phyloP scores from a whole-genome alignment of 2,888 invertebrate genomes.

The Drosophila robusta region DNA sequence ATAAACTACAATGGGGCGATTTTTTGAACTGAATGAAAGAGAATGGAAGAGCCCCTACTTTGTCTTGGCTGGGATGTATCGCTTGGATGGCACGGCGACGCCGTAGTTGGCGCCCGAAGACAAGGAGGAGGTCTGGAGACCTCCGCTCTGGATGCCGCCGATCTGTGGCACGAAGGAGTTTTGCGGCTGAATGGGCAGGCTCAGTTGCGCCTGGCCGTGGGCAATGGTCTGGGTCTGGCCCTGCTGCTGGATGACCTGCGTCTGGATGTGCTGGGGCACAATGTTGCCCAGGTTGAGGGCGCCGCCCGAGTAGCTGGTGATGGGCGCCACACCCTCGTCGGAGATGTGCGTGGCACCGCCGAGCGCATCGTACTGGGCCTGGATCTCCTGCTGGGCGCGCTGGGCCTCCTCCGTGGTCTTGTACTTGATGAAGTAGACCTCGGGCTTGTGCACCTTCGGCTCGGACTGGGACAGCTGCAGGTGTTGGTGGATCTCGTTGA shows the following conservation, averaged over 20 bases:
- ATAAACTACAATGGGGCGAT: slow-evolving; percentile 52
- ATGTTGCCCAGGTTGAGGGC: slow-evolving; percentile 66
- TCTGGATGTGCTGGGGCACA: slow-evolving; percentile 50
- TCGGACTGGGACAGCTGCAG: slow-evolving; percentile 86
- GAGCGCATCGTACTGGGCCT: slow-evolving; percentile 83
- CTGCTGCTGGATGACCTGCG: slow-evolving; percentile 38
- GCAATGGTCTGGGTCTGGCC: slow-evolving; percentile 49
- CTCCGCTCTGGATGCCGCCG: slow-evolving; percentile 3
- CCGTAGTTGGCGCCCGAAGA: slow-evolving; percentile 30
- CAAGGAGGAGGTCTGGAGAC: slow-evolving; percentile 41
- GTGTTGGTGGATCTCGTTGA: slow-evolving; percentile 86
- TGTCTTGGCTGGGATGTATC: slow-evolving; percentile 71
- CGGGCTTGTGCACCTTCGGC: slow-evolving; percentile 82
- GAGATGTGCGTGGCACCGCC: slow-evolving; percentile 83
- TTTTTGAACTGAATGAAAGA: slow-evolving; percentile 27
- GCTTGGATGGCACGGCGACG: slow-evolving; percentile 41
- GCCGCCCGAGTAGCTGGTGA: slow-evolving; percentile 74
- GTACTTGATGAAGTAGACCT: slow-evolving; percentile 85
- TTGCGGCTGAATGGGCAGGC: slow-evolving; percentile 56
- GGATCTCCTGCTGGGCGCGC: slow-evolving; percentile 83
- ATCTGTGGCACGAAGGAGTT: slow-evolving; percentile 20
- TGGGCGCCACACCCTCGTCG: slow-evolving; percentile 83
- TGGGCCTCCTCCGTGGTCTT: slow-evolving; percentile 84
- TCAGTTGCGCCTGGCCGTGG: slow-evolving; percentile 37
- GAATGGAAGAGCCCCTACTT: slow-evolving; percentile 47